These are phyloP conservation scores for Sciurus niger DNA, from an alignment of 2,113 vertebrate genomes.

Conservation along the genomic window DNA sequence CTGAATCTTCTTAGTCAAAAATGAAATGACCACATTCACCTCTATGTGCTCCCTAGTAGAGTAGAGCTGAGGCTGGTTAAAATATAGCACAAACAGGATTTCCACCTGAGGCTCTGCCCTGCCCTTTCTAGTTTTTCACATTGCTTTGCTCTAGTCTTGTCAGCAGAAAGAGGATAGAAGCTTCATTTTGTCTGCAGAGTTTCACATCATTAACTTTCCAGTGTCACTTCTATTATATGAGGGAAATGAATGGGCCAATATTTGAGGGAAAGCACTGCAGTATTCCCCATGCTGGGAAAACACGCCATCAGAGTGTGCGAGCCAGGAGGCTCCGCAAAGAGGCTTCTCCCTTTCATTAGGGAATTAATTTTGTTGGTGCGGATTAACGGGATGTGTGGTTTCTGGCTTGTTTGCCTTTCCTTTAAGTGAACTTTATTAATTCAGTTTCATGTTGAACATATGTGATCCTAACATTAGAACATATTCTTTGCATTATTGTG, in stretches of 20 bases:
- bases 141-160: conserved; percentile 23
- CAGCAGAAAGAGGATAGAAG: conserved; percentile 51
- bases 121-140: background rate
- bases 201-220: conserved; percentile 75
- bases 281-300: conserved; percentile 48
- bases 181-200: conserved; percentile 65
- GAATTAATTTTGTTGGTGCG: background rate
- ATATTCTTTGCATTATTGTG: background rate
- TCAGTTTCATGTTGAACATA: background rate
- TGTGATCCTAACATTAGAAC: background rate
- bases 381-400: background rate
- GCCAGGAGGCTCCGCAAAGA: background rate
- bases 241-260: conserved; percentile 72
- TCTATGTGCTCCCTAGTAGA: background rate
- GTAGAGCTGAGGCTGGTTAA: background rate
- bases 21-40: background rate
- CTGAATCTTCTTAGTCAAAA: conserved; percentile 36
- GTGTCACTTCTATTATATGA: conserved; percentile 72
- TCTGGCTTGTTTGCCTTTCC: background rate
- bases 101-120: background rate
- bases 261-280: conserved; percentile 43
- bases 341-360: background rate
- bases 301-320: background rate
- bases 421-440: background rate
- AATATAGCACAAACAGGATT: conserved; percentile 18